These are phyloP conservation scores for Yponomeuta malinellus DNA, from an alignment of 2,888 invertebrate genomes.

Conservation along the genomic window DNA sequence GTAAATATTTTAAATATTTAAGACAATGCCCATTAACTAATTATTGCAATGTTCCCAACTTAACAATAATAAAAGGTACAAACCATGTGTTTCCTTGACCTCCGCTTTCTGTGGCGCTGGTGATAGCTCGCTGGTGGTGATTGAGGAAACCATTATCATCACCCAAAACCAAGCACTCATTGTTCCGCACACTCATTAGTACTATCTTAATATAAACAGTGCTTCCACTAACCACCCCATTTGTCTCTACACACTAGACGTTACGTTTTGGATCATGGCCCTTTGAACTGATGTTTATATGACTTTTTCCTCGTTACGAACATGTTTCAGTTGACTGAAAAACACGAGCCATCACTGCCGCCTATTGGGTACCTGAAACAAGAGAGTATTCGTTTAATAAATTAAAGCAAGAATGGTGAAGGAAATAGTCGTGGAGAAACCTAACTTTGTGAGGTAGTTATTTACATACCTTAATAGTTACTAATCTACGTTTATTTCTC, in stretches of 20 bases:
- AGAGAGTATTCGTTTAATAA: background rate
- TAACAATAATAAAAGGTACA: slow-evolving; percentile 20
- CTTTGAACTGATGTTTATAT: slow-evolving; percentile 13
- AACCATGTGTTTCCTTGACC: slow-evolving; percentile 59
- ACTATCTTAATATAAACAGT: slow-evolving; percentile 20
- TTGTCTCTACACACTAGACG: background rate
- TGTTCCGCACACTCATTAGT: slow-evolving; percentile 62
- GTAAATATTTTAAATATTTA: too few species aligned
- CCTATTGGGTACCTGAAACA: slow-evolving; percentile 9
- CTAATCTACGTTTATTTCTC: too few species aligned
- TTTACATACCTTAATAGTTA: too few species aligned
- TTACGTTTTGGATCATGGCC: background rate
- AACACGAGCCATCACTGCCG: slow-evolving; percentile 1
- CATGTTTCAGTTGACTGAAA: background rate
- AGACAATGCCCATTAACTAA: too few species aligned
- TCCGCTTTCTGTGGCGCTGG: slow-evolving; percentile 63
- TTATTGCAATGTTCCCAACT: too few species aligned
- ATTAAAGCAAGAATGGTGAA: background rate
- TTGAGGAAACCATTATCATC: slow-evolving; percentile 64
- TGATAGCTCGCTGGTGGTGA: slow-evolving; percentile 58
- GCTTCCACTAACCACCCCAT: background rate
- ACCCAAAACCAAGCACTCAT: slow-evolving; percentile 70
- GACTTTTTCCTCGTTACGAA: slow-evolving; percentile 7
- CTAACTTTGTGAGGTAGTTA: too few species aligned
- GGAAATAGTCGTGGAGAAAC: too few species aligned